phyloP scores from a whole-genome alignment of 2,113 vertebrate species.

The Grus americana region DNA sequence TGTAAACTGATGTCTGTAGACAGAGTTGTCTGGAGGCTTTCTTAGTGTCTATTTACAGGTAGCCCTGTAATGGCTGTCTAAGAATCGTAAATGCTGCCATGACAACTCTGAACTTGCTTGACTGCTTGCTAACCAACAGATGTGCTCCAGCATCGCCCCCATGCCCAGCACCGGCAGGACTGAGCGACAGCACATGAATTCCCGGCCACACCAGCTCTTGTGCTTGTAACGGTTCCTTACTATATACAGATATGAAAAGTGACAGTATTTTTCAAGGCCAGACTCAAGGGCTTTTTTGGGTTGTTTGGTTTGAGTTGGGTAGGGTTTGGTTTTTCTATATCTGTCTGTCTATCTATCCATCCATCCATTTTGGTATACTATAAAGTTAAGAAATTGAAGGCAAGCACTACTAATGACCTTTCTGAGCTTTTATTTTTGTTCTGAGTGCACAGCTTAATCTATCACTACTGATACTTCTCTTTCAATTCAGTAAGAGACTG shows the following conservation, averaged over 20 bases:
- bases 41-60: not conserved
- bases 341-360: not conserved
- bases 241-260: not conserved
- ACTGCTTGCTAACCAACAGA: not conserved
- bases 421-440: not conserved
- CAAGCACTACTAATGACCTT: not conserved
- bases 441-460: not conserved
- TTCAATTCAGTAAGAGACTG: not conserved
- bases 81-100: not conserved
- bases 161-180: fast-evolving
- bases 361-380: not conserved
- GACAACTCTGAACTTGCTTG: not conserved
- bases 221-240: not conserved
- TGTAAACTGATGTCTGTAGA: not conserved
- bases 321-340: not conserved
- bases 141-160: fast-evolving
- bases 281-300: fast-evolving
- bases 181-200: fast-evolving
- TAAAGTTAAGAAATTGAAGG: not conserved
- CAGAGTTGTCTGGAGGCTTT: not conserved
- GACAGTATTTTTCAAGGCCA: not conserved
- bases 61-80: not conserved
- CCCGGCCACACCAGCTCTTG: not conserved
- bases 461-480: not conserved
- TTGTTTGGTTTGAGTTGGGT: not conserved